Evolutionary conservation across 2,888 invertebrate species (phyloP), one percentile per base, ranked within the genome.

Genomic region (Galerucella pusilla): DNA sequence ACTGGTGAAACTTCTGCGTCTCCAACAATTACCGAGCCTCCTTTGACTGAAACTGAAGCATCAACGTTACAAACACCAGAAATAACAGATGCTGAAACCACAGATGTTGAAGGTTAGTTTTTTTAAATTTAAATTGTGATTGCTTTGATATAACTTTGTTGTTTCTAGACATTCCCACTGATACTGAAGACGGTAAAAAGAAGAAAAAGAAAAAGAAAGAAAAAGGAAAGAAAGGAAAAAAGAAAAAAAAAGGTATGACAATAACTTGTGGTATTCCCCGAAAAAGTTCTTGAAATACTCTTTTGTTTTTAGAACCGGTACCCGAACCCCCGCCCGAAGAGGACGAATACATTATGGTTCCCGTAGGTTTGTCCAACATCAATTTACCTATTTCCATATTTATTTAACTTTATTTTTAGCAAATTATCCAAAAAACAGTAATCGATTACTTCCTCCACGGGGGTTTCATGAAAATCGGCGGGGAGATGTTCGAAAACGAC

Each of bases 391-490:
- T 45, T 14, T 35, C 28, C 9, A 49, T 20, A 52, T 59, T 76
- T 46, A 54, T 74, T 61, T 42, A 46, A 68, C 68, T 57, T 68
- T 68, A 61, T 74, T 86, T 86, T 25, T 85, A 93, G 93, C 90
- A 92, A 89, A 88, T 92, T 14, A 89, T 93, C 1, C 92, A 94
- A 84, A 92, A 91, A 81, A 88, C 92, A 60, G 91, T 94, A 0
- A 91, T 92, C 80, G 93, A 93, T 54, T 94, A 94, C 1, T 89
- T 91, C 65, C 86, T 95, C n/a, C 89, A 93, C 69, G 92, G 93
- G 1, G 87, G 90, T 54, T 94, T 93, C 82, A 94, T 94, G 0
- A 88, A 90, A 14, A 87, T 94, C 72, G 71, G 77, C 2, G 85
- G 85, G 52, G 81, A 79, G 11, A 66, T 80, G 57, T 69, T 79